phyloP scores from a whole-genome alignment of 2,888 invertebrate genomes.

The Dyspetes luteomarginatus region DNA sequence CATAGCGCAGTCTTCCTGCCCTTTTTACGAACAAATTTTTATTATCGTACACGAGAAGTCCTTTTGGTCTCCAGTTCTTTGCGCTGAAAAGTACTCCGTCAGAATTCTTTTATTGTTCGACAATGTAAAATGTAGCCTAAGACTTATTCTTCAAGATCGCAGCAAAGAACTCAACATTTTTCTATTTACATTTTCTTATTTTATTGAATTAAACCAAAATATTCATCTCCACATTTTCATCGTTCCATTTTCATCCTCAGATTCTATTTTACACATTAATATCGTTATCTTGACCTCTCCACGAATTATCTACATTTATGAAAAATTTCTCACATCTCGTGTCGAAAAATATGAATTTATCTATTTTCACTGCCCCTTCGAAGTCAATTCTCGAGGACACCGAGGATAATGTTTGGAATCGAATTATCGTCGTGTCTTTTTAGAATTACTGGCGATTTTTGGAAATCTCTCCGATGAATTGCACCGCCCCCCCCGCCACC shows the following conservation, averaged over 20 bases:
- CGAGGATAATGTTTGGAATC: conserved; percentile 39
- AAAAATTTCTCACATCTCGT: too few relatives aligned
- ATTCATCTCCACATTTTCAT: too few relatives aligned
- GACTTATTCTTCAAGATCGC: too few relatives aligned
- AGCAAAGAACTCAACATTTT: too few relatives aligned
- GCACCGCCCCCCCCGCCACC: neutral
- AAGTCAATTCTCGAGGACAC: conserved; percentile 28
- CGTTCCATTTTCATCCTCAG: too few relatives aligned
- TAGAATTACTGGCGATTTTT: conserved; percentile 35
- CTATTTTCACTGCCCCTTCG: neutral
- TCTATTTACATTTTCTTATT: too few relatives aligned
- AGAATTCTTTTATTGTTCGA: neutral
- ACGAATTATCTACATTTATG: too few relatives aligned
- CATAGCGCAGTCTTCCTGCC: conserved; percentile 19
- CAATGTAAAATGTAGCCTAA: conserved; percentile 6
- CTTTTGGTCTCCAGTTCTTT: neutral
- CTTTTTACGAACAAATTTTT: conserved; percentile 24
- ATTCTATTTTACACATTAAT: too few relatives aligned
- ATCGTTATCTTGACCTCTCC: too few relatives aligned
- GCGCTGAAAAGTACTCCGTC: neutral
- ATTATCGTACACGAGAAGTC: conserved; percentile 15
- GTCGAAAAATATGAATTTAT: neutral
- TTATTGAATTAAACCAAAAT: too few relatives aligned
- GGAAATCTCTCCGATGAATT: conserved; percentile 18
- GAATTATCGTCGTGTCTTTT: conserved; percentile 41